Evolutionary conservation across 2,888 invertebrate genomes (phyloP).

Genomic region (Timandra comae): DNA sequence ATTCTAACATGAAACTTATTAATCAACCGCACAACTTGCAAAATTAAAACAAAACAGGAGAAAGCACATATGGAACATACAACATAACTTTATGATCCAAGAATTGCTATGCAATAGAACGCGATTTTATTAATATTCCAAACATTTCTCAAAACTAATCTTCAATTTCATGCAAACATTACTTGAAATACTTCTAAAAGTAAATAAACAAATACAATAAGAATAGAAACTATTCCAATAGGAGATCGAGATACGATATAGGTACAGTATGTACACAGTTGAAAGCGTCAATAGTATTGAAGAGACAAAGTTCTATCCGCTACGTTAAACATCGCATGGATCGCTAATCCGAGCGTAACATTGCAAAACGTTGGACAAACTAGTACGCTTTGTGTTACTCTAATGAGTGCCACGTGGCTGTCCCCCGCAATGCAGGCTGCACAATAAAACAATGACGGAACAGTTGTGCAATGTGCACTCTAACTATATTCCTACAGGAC

Average conservation of each 20-base stretch:
- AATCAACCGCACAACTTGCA: conserved; percentile 20
- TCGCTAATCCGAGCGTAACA: conserved; percentile 67
- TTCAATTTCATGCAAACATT: too few relatives aligned
- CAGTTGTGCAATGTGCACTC: conserved; percentile 64
- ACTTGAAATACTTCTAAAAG: too few relatives aligned
- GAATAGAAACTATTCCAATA: too few relatives aligned
- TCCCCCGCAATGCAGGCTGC: conserved; percentile 74
- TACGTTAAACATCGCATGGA: conserved; percentile 60
- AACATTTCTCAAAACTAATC: too few relatives aligned
- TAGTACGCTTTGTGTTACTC: conserved; percentile 69
- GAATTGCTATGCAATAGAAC: too few relatives aligned
- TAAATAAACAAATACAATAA: too few relatives aligned
- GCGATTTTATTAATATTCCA: too few relatives aligned
- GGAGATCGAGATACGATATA: too few relatives aligned
- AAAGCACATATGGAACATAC: too few relatives aligned
- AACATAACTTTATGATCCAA: too few relatives aligned
- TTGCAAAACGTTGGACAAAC: conserved; percentile 72
- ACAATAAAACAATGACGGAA: conserved; percentile 72
- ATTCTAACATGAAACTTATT: conserved; percentile 44
- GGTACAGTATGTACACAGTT: not conserved
- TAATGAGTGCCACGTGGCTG: conserved; percentile 75
- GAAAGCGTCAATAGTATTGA: conserved; percentile 19
- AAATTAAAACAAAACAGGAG: too few relatives aligned
- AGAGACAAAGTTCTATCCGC: conserved; percentile 55
- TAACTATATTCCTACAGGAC: conserved; percentile 67